These are phyloP conservation scores for Gorsachius goisagi DNA, from an alignment of 2,113 vertebrate species.

Conservation along the genomic window DNA sequence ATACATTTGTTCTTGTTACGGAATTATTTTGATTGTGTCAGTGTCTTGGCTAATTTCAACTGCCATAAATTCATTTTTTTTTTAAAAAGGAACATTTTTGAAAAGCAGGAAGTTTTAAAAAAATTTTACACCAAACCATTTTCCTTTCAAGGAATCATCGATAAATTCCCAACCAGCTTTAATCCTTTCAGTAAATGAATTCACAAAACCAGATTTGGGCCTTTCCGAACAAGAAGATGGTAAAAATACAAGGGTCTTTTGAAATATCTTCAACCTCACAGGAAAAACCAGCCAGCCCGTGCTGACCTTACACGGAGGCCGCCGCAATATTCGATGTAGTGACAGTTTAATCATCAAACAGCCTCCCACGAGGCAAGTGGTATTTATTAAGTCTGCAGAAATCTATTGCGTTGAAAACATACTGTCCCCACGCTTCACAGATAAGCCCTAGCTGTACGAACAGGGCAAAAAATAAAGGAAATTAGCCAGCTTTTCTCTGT, in stretches of 20 bases:
- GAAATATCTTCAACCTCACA: background rate
- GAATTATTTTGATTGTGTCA: background rate
- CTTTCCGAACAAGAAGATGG: background rate
- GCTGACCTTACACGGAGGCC: background rate
- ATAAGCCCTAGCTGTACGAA: background rate
- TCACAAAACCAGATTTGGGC: background rate
- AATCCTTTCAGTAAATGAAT: background rate
- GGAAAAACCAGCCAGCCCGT: background rate
- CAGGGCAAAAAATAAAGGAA: background rate
- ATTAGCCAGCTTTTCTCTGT: background rate
- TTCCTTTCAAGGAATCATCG: background rate
- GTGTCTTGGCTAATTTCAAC: background rate
- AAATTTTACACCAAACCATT: background rate
- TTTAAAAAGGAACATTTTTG: too few relatives aligned
- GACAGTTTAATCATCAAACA: background rate
- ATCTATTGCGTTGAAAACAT: background rate
- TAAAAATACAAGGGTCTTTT: background rate
- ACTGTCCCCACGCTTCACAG: background rate
- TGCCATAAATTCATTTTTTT: background rate
- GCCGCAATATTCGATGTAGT: accelerated
- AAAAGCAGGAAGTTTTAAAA: background rate
- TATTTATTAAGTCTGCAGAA: background rate
- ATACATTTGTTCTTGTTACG: background rate
- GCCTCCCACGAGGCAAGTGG: background rate
- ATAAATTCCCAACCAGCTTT: background rate